Base-by-base conservation (phyloP, 2,113 vertebrate species). In the Erythrolamprus reginae region DNA sequence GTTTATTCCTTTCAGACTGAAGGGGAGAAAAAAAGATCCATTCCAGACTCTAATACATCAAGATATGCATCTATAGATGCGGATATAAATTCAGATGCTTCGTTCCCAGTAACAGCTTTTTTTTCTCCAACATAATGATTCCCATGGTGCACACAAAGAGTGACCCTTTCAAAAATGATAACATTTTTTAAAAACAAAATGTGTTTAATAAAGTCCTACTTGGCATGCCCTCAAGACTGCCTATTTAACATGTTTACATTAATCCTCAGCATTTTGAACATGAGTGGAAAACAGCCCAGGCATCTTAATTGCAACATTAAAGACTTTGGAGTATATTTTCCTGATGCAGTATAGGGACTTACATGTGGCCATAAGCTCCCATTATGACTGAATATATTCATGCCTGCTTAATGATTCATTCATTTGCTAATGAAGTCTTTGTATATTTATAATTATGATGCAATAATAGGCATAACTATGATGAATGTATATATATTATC, bases 241-340 rank as follows among this genome's bases (percentile, higher is more conserved):
- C 83, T 58, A 45, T 52, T 91, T 91, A 89, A 26, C 38, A 77
- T 89, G 53, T 92, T 87, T 90, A 52, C 90, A 90, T 91, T 93
- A 56, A 82, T 89, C 77, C 86, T 55, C 82, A 85, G 90, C 61
- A 33, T 84, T 90, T 88, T 33, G 70, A 86, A 56, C 82, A 90
- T 23, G 58, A 82, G 48, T 42, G 47, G 52, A 87, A 45, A 33
- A 51, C 47, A 58, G 82, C 88, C 17, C 5, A 10, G 6, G 56
- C 87, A 56, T 77, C 87, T 88, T 88, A 89, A 61, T 90, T 88
- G 42, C 86, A 42, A 53, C 55, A 70, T 82, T 82, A 91, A 91
- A 91, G 52, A 55, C 85, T 85, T 58, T 0, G 38, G 88, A 70
- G 89, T 89, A 52, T 90, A 91, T 85, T 90, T 82, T 85, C 77